Evolutionary conservation across 2,888 invertebrate genomes (phyloP), one percentile per base, ranked within the genome.

Genomic region (Meganola albula): DNA sequence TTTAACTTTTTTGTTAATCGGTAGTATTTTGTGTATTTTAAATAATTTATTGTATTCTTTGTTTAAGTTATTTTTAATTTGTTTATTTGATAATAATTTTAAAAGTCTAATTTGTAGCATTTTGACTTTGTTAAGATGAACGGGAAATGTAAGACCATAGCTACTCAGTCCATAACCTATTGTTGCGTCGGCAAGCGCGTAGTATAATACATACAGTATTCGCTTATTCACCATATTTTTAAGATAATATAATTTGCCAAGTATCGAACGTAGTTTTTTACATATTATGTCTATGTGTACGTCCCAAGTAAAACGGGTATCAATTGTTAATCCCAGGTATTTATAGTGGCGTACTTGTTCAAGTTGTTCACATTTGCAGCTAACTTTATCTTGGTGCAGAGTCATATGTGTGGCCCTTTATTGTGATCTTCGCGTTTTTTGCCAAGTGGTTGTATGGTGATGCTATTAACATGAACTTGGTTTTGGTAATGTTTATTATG

Each of bases 301-400:
- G 14, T 25, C 14, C 25, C 25, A 25, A 7, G 26, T 10, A 5
- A 14, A 26, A 2, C 9, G 13, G 14, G 13, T 26, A 26, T 26
- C 26, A 2, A 26, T 26, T 4, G 10, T 8, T 16, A 26, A 16
- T 3, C 26, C 26, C 8, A 26, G 10, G 16, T 26, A 26, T 8
- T 26, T 26, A 14, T 26, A 26, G 10, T 13, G 16, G 8, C 3
- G 2, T 9, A 24, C 24, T n/a, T 5, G 5, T 24, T 24, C 24
- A n/a, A 24, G 9, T n/a, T 8, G 9, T 12, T 3, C n/a, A 9
- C 24, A 24, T 8, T 13, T 5, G 10, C 25, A 25, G 4, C 2
- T n/a, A 2, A 4, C 1, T 9, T 18, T 27, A 8, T 12, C 12
- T 2, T 27, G 16, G 5, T 27, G 27, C 2, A 27, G 11, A 3